These are phyloP conservation scores for Zonitis immaculata DNA, from an alignment of 2,888 invertebrate genomes.

Conservation along the genomic window DNA sequence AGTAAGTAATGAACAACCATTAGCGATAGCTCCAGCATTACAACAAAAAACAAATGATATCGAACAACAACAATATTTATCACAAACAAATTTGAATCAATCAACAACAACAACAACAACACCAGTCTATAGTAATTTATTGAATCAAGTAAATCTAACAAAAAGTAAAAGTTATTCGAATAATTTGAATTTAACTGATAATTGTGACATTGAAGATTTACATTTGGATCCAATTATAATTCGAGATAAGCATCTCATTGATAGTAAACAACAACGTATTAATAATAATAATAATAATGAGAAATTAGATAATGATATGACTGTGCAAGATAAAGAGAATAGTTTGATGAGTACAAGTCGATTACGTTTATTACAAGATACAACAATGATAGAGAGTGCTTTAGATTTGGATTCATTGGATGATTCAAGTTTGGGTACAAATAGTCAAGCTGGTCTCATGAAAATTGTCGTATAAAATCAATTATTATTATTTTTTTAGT, in stretches of 20 bases:
- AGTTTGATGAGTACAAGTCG: conserved; percentile 65
- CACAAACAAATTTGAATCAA: conserved; percentile 45
- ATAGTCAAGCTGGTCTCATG: conserved; percentile 63
- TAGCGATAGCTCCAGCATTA: conserved; percentile 49
- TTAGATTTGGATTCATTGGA: conserved; percentile 83
- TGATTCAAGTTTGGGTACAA: conserved; percentile 64
- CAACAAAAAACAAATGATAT: conserved; percentile 35
- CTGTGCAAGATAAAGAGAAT: conserved; percentile 46
- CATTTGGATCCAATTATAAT: conserved; percentile 52
- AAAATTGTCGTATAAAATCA: conserved; percentile 51
- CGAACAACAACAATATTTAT: conserved; percentile 41
- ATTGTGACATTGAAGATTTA: conserved; percentile 51
- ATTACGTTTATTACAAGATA: conserved; percentile 74
- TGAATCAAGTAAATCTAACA: conserved; percentile 25
- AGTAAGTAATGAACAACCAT: conserved; percentile 60
- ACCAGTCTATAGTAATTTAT: conserved; percentile 48
- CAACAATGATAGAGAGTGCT: conserved; percentile 87
- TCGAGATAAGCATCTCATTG: conserved; percentile 41
- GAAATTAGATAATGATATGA: conserved; percentile 45
- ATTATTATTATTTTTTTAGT: conserved; percentile 12
- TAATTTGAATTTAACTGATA: conserved; percentile 32
- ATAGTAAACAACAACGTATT: conserved; percentile 20
- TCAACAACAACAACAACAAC: too few species aligned
- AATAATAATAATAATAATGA: conserved; percentile 16
- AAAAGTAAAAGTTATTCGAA: conserved; percentile 43